phyloP scores from a whole-genome alignment of 2,797 vertebrate genomes.

The Megalops cyprinoides region DNA sequence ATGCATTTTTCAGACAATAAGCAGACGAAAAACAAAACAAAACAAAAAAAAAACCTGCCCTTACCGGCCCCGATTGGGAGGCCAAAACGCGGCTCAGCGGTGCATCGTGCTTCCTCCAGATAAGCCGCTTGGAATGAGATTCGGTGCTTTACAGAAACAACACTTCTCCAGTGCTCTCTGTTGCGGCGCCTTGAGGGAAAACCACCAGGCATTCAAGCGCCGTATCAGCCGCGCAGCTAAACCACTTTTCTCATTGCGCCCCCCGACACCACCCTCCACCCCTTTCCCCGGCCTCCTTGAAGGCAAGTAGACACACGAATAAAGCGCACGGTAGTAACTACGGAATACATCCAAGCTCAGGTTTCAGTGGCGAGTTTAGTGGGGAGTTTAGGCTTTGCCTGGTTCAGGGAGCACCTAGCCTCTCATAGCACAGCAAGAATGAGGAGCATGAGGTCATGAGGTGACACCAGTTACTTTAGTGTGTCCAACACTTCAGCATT shows the following conservation, averaged over 20 bases:
- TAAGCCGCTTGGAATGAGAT: neutral
- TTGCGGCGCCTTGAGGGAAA: neutral
- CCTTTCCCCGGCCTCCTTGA: neutral
- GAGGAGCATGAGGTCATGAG: too few species aligned
- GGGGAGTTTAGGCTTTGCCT: too few species aligned
- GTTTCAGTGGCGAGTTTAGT: neutral
- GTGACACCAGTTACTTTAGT: too few species aligned
- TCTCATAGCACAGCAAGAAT: too few species aligned
- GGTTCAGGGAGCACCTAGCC: too few species aligned
- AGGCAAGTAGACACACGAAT: neutral
- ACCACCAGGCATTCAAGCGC: neutral
- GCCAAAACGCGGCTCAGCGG: neutral
- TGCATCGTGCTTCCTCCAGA: neutral
- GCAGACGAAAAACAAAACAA: neutral
- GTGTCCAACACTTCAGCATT: too few species aligned
- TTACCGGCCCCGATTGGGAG: neutral
- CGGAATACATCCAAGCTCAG: neutral
- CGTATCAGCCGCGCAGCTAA: neutral
- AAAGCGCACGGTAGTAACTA: neutral
- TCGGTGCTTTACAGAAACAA: neutral
- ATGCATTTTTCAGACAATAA: neutral
- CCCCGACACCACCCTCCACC: neutral
- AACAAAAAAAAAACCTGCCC: neutral
- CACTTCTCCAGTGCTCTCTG: neutral
- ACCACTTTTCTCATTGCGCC: neutral